A percentile compares a stretch with the other conserved stretches of the same genome.
phyloP scores from a whole-genome alignment of 2,797 vertebrate species.

The Ciconia nigra region DNA sequence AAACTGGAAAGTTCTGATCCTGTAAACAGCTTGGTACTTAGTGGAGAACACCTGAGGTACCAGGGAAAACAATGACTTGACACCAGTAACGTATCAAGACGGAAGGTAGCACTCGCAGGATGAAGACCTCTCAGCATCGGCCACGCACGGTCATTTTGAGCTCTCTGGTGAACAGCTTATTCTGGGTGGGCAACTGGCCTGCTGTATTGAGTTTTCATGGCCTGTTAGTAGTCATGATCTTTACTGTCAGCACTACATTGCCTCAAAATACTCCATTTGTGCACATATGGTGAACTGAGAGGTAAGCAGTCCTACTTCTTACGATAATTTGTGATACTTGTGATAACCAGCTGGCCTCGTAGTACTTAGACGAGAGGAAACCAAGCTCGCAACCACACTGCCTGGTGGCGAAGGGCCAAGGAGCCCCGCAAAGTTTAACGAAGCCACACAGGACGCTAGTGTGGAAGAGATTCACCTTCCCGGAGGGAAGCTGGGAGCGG shows the following conservation, averaged over 20 bases:
- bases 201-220: rapidly evolving
- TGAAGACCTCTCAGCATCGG: background rate
- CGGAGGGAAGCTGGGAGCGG: rapidly evolving
- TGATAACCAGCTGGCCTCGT: rapidly evolving
- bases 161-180: background rate
- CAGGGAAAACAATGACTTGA: background rate
- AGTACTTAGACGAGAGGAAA: rapidly evolving
- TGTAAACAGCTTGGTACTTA: background rate
- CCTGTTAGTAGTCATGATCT: rapidly evolving
- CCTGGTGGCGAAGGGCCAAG: rapidly evolving
- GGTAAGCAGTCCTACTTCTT: no score
- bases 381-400: rapidly evolving
- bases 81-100: rapidly evolving
- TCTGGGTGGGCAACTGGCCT: rapidly evolving
- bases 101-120: background rate
- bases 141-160: rapidly evolving
- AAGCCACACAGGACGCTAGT: rapidly evolving
- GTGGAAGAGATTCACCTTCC: rapidly evolving
- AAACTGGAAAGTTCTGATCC: background rate
- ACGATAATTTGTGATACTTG: rapidly evolving
- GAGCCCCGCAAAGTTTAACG: rapidly evolving
- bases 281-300: rapidly evolving
- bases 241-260: no score
- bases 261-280: rapidly evolving
- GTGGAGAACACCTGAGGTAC: no score